phyloP scores from a whole-genome alignment of 2,797 vertebrate genomes.

The Chaetophractus vellerosus region DNA sequence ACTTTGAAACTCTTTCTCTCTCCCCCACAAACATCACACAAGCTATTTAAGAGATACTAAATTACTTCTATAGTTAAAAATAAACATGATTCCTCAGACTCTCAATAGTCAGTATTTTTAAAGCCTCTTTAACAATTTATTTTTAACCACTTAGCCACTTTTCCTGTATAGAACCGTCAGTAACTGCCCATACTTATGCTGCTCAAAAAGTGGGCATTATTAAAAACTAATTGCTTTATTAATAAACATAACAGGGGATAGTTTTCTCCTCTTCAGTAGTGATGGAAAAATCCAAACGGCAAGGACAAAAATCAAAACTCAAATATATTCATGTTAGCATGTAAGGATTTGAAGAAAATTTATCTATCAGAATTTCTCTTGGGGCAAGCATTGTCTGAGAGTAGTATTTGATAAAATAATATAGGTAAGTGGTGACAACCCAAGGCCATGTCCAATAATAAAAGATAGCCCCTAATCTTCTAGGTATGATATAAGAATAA shows the following conservation, averaged over 20 bases:
- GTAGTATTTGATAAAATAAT: constrained; percentile 25
- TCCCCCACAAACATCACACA: background rate
- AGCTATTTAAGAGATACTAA: constrained; percentile 51
- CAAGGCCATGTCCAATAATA: background rate
- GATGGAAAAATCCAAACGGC: background rate
- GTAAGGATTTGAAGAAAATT: constrained; percentile 39
- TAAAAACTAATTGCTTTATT: background rate
- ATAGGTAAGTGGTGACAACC: background rate
- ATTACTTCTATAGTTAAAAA: constrained; percentile 10
- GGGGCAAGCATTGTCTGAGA: background rate
- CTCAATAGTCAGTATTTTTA: constrained; percentile 33
- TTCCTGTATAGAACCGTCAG: constrained; percentile 9
- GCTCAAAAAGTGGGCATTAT: constrained; percentile 18
- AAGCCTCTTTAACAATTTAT: constrained; percentile 25
- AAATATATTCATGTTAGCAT: constrained; percentile 12
- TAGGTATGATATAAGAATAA: background rate
- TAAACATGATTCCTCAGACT: constrained; percentile 10
- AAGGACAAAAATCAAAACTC: constrained; percentile 46
- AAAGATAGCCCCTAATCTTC: background rate
- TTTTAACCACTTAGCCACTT: constrained; percentile 35
- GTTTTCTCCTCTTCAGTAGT: constrained; percentile 20
- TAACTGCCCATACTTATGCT: background rate
- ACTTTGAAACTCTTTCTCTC: background rate
- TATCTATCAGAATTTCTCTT: constrained; percentile 58
- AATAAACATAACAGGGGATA: background rate